phyloP scores from a whole-genome alignment of 2,888 invertebrate species.

The Orthosia gracilis region DNA sequence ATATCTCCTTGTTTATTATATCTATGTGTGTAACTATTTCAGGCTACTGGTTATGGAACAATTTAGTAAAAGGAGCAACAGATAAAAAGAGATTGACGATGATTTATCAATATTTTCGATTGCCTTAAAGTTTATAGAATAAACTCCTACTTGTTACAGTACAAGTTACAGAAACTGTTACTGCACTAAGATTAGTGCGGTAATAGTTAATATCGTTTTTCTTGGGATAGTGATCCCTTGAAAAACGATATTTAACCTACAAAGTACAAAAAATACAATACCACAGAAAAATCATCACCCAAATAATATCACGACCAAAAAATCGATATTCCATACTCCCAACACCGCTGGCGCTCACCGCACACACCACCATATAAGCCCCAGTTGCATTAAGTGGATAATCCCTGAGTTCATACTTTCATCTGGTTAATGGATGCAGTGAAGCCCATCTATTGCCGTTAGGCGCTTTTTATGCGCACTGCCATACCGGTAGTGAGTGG shows the following conservation, averaged over 20 bases:
- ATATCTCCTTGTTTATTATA: too few relatives aligned
- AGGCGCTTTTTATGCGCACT: constrained; percentile 79
- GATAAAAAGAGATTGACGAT: too few relatives aligned
- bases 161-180: too few relatives aligned
- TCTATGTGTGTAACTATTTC: background rate
- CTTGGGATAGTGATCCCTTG: too few relatives aligned
- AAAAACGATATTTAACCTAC: too few relatives aligned
- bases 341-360: constrained; percentile 55
- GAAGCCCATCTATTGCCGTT: constrained; percentile 83
- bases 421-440: constrained; percentile 88
- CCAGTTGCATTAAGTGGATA: constrained; percentile 86
- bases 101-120: too few relatives aligned
- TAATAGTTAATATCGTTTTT: too few relatives aligned
- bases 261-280: too few relatives aligned
- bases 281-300: background rate
- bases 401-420: constrained; percentile 87
- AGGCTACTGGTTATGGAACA: background rate
- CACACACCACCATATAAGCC: constrained; percentile 66
- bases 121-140: too few relatives aligned
- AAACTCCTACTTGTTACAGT: too few relatives aligned
- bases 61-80: too few relatives aligned
- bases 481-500: constrained; percentile 64
- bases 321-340: background rate
- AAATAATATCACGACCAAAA: background rate
- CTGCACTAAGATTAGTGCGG: too few relatives aligned